Percentiles rank a stretch among this genome's conserved stretches.
Evolutionary conservation across 1,140 invertebrate genomes (phyloP).

Genomic region (Chelonus insularis): DNA sequence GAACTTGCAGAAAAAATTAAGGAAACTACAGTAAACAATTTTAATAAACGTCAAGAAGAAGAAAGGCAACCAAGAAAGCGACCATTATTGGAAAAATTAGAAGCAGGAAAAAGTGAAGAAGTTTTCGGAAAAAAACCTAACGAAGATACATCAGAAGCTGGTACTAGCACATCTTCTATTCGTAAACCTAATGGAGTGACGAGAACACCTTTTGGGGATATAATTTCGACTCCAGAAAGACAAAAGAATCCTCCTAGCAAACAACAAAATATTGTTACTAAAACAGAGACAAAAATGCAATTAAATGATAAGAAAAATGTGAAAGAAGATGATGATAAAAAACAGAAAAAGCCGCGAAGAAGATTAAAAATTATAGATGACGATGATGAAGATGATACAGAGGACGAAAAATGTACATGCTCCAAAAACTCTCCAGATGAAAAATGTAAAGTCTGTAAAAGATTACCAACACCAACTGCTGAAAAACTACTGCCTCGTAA

Average conservation of each 20-base stretch:
- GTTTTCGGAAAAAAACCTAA: conserved; percentile 34
- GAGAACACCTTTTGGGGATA: conserved; percentile 43
- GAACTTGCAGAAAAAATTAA: conserved; percentile 42
- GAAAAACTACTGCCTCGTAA: background rate
- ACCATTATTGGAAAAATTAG: conserved; percentile 45
- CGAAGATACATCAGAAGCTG: background rate
- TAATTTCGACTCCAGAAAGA: conserved; percentile 27
- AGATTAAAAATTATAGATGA: background rate
- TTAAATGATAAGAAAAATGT: background rate
- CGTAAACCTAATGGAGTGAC: conserved; percentile 7
- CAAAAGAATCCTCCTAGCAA: background rate
- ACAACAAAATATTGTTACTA: conserved; percentile 3
- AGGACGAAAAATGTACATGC: conserved; percentile 38
- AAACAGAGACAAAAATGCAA: background rate
- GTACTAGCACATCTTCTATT: background rate
- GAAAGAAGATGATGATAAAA: background rate
- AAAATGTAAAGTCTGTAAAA: conserved; percentile 43
- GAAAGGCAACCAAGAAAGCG: conserved; percentile 35
- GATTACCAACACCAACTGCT: conserved; percentile 26
- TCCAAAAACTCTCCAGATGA: conserved; percentile 31
- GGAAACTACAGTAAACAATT: conserved; percentile 37
- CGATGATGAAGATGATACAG: conserved; percentile 10
- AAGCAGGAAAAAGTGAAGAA: conserved; percentile 41
- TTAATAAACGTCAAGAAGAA: conserved; percentile 43
- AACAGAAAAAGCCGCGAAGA: no score